Conservation (phyloP, 2,797 vertebrate species). For the Eulemur rubriventer region DNA sequence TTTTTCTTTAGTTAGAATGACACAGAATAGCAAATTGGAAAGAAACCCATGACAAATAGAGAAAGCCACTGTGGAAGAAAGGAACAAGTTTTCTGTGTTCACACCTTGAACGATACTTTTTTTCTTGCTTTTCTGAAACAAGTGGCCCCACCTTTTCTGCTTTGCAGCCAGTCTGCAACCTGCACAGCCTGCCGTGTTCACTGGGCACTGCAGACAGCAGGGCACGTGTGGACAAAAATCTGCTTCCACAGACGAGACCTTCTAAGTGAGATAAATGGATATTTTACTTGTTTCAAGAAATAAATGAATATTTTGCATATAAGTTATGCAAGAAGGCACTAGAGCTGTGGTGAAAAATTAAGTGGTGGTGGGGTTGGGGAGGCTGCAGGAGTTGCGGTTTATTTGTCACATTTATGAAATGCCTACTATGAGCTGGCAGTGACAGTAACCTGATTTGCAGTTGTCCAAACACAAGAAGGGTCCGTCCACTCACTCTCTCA, state of each 20-base stretch:
- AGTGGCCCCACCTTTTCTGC: neutral
- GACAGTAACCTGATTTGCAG: neutral
- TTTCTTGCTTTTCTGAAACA: neutral
- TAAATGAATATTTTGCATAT: neutral
- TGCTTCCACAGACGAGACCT: neutral
- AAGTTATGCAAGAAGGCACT: neutral
- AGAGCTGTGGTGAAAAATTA: neutral
- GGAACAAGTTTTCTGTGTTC: neutral
- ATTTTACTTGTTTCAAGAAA: neutral
- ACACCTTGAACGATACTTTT: neutral
- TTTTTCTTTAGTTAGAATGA: neutral
- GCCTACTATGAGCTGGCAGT: neutral
- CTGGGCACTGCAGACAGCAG: neutral
- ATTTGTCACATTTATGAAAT: neutral
- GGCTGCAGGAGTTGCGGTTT: neutral
- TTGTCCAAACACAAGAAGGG: neutral
- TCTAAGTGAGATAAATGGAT: neutral
- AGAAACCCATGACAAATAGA: neutral
- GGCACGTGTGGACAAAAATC: neutral
- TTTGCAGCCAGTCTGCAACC: neutral
- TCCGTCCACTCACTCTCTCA: neutral
- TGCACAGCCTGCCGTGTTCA: accelerated
- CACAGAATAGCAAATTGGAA: neutral
- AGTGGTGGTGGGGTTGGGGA: neutral
- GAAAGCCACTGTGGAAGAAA: neutral